These are phyloP conservation scores for Lepidostoma basale DNA, from an alignment of 1,140 invertebrate genomes.

Conservation along the genomic window DNA sequence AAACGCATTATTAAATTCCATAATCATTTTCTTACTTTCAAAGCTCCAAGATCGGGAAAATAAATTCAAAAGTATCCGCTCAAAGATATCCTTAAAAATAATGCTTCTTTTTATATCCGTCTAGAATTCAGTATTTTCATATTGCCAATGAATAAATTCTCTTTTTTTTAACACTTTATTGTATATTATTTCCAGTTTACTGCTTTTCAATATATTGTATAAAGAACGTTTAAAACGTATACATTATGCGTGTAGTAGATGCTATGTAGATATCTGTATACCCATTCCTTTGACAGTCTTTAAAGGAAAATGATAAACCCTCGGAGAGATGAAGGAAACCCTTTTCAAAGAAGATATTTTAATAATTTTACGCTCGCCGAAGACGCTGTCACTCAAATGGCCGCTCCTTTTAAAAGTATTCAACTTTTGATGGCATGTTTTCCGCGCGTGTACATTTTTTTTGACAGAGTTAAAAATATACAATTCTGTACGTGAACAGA, in stretches of 20 bases:
- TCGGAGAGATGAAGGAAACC: background rate
- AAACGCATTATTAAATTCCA: background rate
- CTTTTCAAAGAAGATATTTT: conserved; percentile 3
- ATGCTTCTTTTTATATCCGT: no score
- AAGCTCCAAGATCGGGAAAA: no score
- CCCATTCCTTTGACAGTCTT: background rate
- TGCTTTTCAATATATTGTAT: background rate
- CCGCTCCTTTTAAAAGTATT: background rate
- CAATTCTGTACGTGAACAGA: no score
- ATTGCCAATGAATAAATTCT: background rate
- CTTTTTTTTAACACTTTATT: background rate
- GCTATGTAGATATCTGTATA: no score
- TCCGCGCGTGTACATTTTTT: no score
- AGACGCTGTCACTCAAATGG: background rate
- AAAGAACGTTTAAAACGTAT: background rate
- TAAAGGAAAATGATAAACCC: background rate
- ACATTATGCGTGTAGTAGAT: no score
- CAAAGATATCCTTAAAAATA: no score
- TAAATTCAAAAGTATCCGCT: no score
- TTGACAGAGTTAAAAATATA: no score
- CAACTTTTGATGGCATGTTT: background rate
- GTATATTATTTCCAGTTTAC: background rate
- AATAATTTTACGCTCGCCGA: background rate
- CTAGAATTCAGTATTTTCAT: no score
- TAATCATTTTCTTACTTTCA: no score